Evolutionary conservation across 1,140 invertebrate genomes (phyloP).

Genomic region (Zophobas atratus): DNA sequence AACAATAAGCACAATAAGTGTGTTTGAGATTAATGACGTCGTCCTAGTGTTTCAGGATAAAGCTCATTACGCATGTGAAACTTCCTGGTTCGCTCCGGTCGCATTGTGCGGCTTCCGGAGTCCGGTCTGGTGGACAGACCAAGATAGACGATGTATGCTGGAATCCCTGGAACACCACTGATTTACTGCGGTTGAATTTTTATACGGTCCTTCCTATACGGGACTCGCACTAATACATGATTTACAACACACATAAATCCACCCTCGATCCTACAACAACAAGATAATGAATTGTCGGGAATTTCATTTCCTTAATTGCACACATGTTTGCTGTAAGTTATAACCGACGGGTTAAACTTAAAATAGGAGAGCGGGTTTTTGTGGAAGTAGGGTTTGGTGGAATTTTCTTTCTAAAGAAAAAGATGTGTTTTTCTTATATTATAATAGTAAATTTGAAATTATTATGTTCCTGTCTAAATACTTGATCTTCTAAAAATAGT

Average conservation of each 20-base stretch:
- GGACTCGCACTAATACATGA: constrained; percentile 39
- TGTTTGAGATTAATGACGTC: constrained; percentile 9
- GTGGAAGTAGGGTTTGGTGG: no score
- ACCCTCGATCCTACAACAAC: constrained; percentile 32
- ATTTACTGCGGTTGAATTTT: constrained; percentile 39
- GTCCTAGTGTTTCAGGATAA: constrained; percentile 18
- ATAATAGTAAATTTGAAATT: no score
- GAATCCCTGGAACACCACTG: constrained; percentile 44
- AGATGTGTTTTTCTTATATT: no score
- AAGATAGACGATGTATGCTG: constrained; percentile 46
- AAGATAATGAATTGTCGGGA: constrained; percentile 41
- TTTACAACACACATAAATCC: constrained; percentile 37
- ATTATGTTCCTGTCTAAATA: no score
- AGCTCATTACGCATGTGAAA: constrained; percentile 38
- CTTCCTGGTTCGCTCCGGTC: constrained; percentile 50
- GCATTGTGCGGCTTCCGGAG: constrained; percentile 50
- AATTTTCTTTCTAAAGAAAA: no score
- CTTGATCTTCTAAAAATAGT: no score
- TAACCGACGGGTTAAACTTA: neutral
- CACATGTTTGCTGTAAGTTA: constrained; percentile 27
- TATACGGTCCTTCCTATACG: constrained; percentile 41
- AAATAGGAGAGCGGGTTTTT: no score
- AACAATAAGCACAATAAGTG: no score
- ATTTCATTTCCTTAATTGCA: constrained; percentile 41
- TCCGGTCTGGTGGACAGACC: constrained; percentile 41